Base-by-base conservation (phyloP, 2,888 invertebrate species). In the Belgica antarctica region DNA sequence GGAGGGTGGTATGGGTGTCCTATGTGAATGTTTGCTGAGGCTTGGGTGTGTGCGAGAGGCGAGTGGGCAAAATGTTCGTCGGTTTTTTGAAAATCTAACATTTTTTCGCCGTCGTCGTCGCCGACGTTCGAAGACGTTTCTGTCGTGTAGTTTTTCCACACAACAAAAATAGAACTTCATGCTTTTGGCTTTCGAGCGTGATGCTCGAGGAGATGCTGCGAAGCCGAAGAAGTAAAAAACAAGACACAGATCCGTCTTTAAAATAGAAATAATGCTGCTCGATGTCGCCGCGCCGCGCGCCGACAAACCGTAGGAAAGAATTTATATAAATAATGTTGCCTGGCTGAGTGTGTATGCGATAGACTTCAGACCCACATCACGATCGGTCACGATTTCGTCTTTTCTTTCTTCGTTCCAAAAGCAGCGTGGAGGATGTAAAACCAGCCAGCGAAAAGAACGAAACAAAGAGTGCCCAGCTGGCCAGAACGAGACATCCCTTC, bases 221-320 rank as follows among this genome's bases (percentile, higher is more conserved):
- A 61, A 41, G 66, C 10, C 25, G 15, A 47, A 7, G 15, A 52
- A 47, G 15, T 19, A 52, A 52, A 52, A 24, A n/a, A n/a, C n/a
- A n/a, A n/a, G n/a, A n/a, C n/a, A n/a, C n/a, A n/a, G n/a, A n/a
- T n/a, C n/a, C 12, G 25, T n/a, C 24, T 59, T 68, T 68, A 68
- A 68, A 68, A 68, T 68, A 68, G 68, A 68, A 68, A 68, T 65
- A 68, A 68, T 68, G 68, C 34, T 68, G 68, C 68, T 65, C 47
- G 65, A 4, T 68, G 68, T 52, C 68, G 68, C 57, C 57, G 68
- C 47, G 65, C n/a, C n/a, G n/a, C 65, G 47, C 68, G 47, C 68
- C 57, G 57, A 27, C 52, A 57, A 31, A 57, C 65, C 46, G 24
- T 65, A 46, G 47, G 47, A 46, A 65, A 46, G 62, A 62, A 52